Evolutionary conservation across 2,113 vertebrate species (phyloP).

Genomic region (Cyanoramphus novaezelandiae): DNA sequence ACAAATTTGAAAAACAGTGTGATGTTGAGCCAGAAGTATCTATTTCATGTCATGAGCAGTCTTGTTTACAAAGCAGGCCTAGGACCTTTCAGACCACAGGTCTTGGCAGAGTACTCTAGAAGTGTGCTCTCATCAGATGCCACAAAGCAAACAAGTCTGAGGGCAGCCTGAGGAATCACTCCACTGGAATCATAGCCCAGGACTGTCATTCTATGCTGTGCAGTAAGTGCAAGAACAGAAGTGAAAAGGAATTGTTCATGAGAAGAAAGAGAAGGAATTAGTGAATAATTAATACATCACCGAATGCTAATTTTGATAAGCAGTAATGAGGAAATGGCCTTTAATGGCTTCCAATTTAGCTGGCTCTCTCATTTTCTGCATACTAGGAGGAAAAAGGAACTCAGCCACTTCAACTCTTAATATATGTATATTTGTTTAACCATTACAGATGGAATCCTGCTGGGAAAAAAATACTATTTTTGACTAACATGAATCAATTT

Average conservation of each 20-base stretch:
- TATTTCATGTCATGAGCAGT: not conserved
- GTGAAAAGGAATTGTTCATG: not conserved
- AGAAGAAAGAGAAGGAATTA: not conserved
- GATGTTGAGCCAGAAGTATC: not conserved
- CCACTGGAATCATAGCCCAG: not conserved
- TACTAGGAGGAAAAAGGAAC: not conserved
- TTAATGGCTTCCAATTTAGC: not conserved
- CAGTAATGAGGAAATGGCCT: not conserved
- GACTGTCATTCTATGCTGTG: not conserved
- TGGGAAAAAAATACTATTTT: not conserved
- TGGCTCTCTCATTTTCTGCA: not conserved
- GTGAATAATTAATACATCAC: not conserved
- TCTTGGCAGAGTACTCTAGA: not conserved
- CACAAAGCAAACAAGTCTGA: not conserved
- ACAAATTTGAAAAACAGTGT: not conserved
- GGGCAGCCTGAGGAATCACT: not conserved
- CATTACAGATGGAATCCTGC: not conserved
- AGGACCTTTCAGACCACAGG: not conserved
- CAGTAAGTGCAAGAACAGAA: not conserved
- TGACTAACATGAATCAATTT: not conserved
- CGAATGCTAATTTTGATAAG: not conserved
- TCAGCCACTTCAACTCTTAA: not conserved
- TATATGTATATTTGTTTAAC: not conserved
- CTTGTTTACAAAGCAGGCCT: not conserved
- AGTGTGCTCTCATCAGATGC: accelerated